Base-by-base conservation (phyloP, 2,888 invertebrate genomes). In the Nebria salina region DNA sequence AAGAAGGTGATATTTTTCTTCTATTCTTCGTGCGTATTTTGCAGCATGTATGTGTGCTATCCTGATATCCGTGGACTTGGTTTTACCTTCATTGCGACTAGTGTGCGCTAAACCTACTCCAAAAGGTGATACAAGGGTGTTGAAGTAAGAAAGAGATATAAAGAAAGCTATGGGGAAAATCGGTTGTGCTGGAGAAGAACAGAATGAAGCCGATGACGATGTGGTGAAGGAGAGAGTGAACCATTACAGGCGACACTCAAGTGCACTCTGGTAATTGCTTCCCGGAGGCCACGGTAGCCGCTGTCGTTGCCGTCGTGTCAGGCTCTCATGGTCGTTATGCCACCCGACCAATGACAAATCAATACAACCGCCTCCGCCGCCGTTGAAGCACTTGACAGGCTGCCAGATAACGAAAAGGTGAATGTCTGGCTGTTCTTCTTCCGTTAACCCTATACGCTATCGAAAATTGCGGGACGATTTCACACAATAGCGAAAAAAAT, bases 241-340 rank as follows among this genome's bases (percentile, higher is more conserved):
- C 81, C 81, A 81, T 81, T 81, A 81, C 81, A 84, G 83, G 83
- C 82, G 82, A 84, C 82, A 82, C 83, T 82, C 83, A 83, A 84
- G 84, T 84, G 85, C 84, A 84, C 84, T 85, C 83, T 82, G 77
- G 83, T 84, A 84, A 85, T 84, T 85, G 84, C 84, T 81, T 81
- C 76, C 80, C 80, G 76, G 76, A 68, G 76, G 81, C 65, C 81
- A 25, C 70, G 75, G 73, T 13, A 54, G 54, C 54, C 54, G 54
- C 54, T 65, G 78, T 54, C 70, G 76, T 70, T 43, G 26, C 64
- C 41, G 76, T 66, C 42, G 43, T 43, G 15, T 70, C 76, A 65
- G 41, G 72, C 65, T 54, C 72, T 43, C 70, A 68, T 70, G 72
- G 81, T 75, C 74, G 70, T 73, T 41, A 20, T 73, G 73, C 34